Base-by-base conservation (phyloP, 2,113 vertebrate species). In the Sprattus sprattus region DNA sequence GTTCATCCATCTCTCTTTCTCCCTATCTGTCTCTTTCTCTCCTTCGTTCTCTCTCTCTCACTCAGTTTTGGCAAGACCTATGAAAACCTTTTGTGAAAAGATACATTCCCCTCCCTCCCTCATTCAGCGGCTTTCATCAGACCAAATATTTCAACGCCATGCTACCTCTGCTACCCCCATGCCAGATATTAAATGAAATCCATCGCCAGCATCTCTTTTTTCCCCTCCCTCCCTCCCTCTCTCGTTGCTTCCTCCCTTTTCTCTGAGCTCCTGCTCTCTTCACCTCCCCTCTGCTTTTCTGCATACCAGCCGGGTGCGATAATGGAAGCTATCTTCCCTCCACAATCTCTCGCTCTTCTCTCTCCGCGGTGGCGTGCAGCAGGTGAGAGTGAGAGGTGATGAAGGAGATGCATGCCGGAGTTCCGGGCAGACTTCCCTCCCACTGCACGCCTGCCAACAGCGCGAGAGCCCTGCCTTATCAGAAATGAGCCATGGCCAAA, bases 241-340 rank as follows among this genome's bases (percentile, higher is more conserved):
- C 88, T 90, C 88, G 86, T 85, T 90, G 47, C 16, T 67, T 83
- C 80, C 82, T 50, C 86, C 84, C 92, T 90, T 93, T 93, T 92
- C 92, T 92, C 88, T 91, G 93, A 90, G 64, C 89, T 92, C 46
- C 78, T 20, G 60, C 20, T 39, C 82, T 83, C 75, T 15, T 81
- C 82, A 47, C 54, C 60, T 49, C 28, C 47, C 84, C 54, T 57
- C 57, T 20, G 60, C 83, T 39, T 39, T 7, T 92, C 90, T 93
- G 89, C 93, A 93, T 93, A 93, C 93, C 93, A 89, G 86, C 67
- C 57, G 46, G 18, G 18, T 90, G 91, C 92, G 93, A 94, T 94
- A 94, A 93, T 89, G 32, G 83, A 87, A 13, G 20, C 71, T 87
- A 82, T 87, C 81, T 84, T 25, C 47, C 45, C 75, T 87, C 88